Conservation (phyloP, 2,797 vertebrate genomes). For the Okamejei kenojei region DNA sequence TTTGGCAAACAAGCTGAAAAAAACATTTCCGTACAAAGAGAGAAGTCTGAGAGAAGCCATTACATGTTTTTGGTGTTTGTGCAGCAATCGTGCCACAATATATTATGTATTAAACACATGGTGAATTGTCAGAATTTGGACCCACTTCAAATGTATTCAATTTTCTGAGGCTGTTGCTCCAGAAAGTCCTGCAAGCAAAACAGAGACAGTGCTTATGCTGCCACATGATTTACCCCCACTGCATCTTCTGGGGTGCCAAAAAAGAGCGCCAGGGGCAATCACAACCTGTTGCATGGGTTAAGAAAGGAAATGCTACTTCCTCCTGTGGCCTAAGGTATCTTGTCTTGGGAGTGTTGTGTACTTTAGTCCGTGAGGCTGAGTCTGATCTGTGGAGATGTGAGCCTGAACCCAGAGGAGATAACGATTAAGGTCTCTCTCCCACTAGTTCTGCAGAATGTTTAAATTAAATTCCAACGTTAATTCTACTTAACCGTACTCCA, state of each 20-base stretch:
- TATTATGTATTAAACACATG: conserved; percentile 1
- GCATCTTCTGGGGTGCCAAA: not conserved
- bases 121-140: conserved; percentile 19
- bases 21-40: not conserved
- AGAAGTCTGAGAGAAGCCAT: conserved; percentile 19
- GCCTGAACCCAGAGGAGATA: not conserved
- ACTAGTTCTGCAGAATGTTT: not conserved
- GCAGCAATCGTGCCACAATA: not conserved
- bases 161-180: conserved; percentile 5
- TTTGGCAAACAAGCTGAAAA: not conserved
- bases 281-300: not conserved
- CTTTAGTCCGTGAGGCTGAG: not conserved
- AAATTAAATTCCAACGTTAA: not conserved
- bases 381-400: not conserved
- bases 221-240: not conserved
- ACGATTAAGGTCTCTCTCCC: not conserved
- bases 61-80: conserved; percentile 12
- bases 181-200: not conserved
- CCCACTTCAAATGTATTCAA: not conserved
- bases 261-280: not conserved
- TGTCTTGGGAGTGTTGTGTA: not conserved
- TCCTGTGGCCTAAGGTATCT: not conserved
- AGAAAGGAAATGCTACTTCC: not conserved
- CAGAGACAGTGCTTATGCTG: not conserved
- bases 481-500: not conserved